These are phyloP conservation scores for Pseudochirops corinnae DNA, from an alignment of 2,797 vertebrate genomes.

Conservation along the genomic window DNA sequence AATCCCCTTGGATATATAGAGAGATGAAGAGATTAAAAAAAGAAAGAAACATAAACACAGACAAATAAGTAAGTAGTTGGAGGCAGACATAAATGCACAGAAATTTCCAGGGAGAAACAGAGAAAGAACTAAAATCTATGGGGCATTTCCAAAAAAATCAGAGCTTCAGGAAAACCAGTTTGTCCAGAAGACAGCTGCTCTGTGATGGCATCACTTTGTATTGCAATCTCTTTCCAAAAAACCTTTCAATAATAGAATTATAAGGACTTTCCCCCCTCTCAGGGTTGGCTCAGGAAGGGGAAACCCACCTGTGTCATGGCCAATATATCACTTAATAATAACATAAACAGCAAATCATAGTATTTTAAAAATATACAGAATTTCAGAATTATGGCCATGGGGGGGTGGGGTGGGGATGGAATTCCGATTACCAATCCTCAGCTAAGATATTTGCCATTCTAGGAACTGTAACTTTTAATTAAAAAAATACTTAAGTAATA, in stretches of 20 bases:
- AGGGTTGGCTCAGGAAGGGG: neutral
- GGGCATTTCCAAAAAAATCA: neutral
- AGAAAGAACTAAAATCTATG: neutral
- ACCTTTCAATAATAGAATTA: neutral
- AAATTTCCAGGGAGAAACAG: too few relatives aligned
- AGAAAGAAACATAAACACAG: neutral
- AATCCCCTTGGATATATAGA: neutral
- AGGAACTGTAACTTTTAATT: constrained; percentile 27
- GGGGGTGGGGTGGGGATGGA: neutral
- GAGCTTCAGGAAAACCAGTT: accelerated
- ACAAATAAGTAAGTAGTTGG: neutral
- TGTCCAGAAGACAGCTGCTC: neutral
- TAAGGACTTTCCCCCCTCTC: neutral
- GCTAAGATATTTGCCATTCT: constrained; percentile 24
- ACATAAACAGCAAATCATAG: neutral
- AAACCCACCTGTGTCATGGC: constrained; percentile 37
- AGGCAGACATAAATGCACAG: neutral
- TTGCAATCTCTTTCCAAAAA: neutral
- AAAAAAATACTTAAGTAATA: constrained; percentile 38
- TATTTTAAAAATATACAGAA: neutral
- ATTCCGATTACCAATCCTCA: neutral
- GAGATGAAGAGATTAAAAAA: neutral
- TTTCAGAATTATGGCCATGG: neutral
- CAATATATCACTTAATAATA: constrained; percentile 20
- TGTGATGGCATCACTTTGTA: neutral